Evolutionary conservation across 1,140 invertebrate species (phyloP), one percentile per base, ranked within the genome.

Genomic region (Rhagoletis zephyria): DNA sequence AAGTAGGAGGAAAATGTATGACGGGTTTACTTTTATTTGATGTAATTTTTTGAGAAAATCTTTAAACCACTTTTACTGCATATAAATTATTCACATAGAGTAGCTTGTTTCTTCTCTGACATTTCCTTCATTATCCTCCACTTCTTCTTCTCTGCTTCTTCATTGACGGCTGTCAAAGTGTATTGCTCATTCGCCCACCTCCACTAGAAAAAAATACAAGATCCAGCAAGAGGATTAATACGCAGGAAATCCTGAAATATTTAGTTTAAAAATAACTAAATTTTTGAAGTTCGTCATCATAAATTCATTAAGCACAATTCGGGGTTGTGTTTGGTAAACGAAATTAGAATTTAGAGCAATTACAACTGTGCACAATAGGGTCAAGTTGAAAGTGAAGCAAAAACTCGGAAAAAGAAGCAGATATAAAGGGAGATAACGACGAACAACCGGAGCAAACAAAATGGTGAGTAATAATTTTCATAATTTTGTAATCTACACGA

Each of bases 191-290:
- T 81, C 48, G 74, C 74, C 74, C 74, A 81, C 74, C 16, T 81
- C 16, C 56, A 56, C 74, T 56, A 56, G 74, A 81, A 81, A 30
- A 81, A 77, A 81, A 81, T n/a, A 81, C 74, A 81, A 81, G 74
- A 48, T 48, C 48, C 19, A 81, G 48, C n/a, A 81, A 81, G 56
- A 45, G 67, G n/a, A 59, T 81, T 81, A 81, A 56, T 81, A 81
- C 74, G 56, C 74, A 56, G 48, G 74, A 81, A 81, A n/a, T 81
- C 74, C 74, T 5, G 51, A 10, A n/a, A 56, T 56, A 45, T 56
- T 56, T 81, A 51, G 74, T 81, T 81, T 81, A 81, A 81, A 81
- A 81, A 51, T 81, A 81, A 81, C 74, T 81, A 51, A 81, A 81
- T 81, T 81, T 56, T 30, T 56, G 40, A 67, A 81, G 51, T 81